Conservation (phyloP, 1,140 invertebrate genomes). For the Panulirus ornatus region DNA sequence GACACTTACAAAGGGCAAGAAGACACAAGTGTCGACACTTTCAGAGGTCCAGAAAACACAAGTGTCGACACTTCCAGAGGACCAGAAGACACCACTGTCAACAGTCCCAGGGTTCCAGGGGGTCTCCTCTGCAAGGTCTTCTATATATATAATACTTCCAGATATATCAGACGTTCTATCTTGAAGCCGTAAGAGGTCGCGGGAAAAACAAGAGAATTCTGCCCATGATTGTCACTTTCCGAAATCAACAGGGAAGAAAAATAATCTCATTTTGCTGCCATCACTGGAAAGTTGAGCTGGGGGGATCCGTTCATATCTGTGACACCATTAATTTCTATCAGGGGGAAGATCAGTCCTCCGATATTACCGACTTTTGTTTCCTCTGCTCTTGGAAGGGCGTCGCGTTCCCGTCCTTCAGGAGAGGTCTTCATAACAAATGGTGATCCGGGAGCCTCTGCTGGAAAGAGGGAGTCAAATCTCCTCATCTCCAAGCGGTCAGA, state of each 20-base stretch:
- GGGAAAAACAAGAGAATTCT: background rate
- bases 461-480: slow-evolving; percentile 42
- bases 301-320: slow-evolving; percentile 9
- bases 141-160: too few species aligned
- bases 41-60: too few species aligned
- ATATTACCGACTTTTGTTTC: slow-evolving; percentile 43
- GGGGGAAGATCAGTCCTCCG: slow-evolving; percentile 21
- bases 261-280: slow-evolving; percentile 2
- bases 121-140: too few species aligned
- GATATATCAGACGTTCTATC: too few species aligned
- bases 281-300: slow-evolving; percentile 7
- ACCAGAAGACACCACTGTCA: too few species aligned
- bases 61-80: too few species aligned
- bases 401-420: slow-evolving; percentile 25
- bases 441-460: slow-evolving; percentile 29
- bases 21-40: too few species aligned
- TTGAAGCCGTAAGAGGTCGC: background rate
- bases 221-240: slow-evolving; percentile 22
- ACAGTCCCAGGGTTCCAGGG: too few species aligned
- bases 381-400: background rate
- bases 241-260: slow-evolving; percentile 13
- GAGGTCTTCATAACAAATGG: slow-evolving; percentile 39
- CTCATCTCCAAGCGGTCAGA: slow-evolving; percentile 26
- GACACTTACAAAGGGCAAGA: too few species aligned
- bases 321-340: slow-evolving; percentile 41